Conservation (phyloP, 2,888 invertebrate genomes). For the Pollenia griseotomentosa region DNA sequence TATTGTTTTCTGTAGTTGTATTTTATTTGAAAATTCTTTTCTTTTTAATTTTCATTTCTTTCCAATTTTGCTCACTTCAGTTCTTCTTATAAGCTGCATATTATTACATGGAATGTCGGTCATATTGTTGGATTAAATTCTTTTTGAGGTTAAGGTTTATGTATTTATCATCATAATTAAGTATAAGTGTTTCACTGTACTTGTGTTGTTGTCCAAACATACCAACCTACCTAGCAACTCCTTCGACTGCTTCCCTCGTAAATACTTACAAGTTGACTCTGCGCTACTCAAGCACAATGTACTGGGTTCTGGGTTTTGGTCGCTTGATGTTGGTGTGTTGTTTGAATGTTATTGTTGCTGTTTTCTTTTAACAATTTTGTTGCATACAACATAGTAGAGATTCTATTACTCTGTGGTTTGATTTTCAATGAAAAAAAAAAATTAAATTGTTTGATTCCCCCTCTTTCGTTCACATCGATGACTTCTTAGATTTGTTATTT, state of each 20-base stretch:
- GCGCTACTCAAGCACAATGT: constrained; percentile 12
- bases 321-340: constrained; percentile 11
- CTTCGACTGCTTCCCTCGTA: constrained; percentile 33
- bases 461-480: constrained; percentile 56
- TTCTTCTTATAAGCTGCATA: constrained; percentile 44
- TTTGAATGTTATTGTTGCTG: constrained; percentile 14
- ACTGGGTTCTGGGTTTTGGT: background rate
- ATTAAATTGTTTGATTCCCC: constrained; percentile 9
- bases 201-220: constrained; percentile 38
- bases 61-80: constrained; percentile 15
- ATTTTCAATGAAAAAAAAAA: constrained; percentile 49
- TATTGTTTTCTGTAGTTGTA: constrained; percentile 15
- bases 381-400: constrained; percentile 66
- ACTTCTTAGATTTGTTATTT: constrained; percentile 64
- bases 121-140: constrained; percentile 74
- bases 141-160: constrained; percentile 73
- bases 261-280: constrained; percentile 20
- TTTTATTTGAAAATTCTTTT: constrained; percentile 56
- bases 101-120: constrained; percentile 70
- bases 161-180: constrained; percentile 73
- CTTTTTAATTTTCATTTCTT: background rate
- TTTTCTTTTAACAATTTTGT: constrained; percentile 34
- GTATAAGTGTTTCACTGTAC: constrained; percentile 64
- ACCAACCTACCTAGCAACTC: background rate
- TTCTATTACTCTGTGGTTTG: constrained; percentile 70